Percentiles rank a stretch among this genome's conserved stretches.
Conservation (phyloP, 2,113 vertebrate species). For the Passerina amoena region DNA sequence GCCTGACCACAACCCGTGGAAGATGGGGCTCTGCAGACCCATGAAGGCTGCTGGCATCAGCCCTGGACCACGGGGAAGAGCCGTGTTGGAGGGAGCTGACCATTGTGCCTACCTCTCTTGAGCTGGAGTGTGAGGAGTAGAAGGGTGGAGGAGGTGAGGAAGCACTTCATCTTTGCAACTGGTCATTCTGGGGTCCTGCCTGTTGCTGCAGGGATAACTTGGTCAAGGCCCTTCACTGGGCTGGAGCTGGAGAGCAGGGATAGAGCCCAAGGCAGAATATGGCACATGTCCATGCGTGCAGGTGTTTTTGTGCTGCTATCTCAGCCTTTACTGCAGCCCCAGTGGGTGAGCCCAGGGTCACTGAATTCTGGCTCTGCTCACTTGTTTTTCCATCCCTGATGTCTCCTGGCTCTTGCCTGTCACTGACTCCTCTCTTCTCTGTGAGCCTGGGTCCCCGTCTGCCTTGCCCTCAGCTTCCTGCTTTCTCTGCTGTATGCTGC, state of each 20-base stretch:
- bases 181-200: not conserved
- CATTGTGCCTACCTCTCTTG: not conserved
- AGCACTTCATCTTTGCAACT: not conserved
- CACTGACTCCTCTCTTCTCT: not conserved
- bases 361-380: not conserved
- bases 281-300: rapidly evolving
- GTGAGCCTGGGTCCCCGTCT: not conserved
- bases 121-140: not conserved
- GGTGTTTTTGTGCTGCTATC: not conserved
- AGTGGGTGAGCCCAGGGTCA: not conserved
- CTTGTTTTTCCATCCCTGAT: not conserved
- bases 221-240: not conserved
- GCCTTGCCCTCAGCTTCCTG: not conserved
- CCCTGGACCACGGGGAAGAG: not conserved
- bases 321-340: not conserved
- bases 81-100: rapidly evolving
- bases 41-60: not conserved
- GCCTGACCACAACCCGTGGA: not conserved
- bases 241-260: not conserved
- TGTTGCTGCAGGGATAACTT: not conserved
- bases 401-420: not conserved
- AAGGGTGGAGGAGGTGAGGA: not conserved
- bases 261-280: not conserved
- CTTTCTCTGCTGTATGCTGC: not conserved
- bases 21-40: not conserved